Percentiles rank a stretch among this genome's conserved stretches.
These are phyloP conservation scores for Intellagama lesueurii DNA, from an alignment of 2,797 vertebrate genomes.

Conservation along the genomic window DNA sequence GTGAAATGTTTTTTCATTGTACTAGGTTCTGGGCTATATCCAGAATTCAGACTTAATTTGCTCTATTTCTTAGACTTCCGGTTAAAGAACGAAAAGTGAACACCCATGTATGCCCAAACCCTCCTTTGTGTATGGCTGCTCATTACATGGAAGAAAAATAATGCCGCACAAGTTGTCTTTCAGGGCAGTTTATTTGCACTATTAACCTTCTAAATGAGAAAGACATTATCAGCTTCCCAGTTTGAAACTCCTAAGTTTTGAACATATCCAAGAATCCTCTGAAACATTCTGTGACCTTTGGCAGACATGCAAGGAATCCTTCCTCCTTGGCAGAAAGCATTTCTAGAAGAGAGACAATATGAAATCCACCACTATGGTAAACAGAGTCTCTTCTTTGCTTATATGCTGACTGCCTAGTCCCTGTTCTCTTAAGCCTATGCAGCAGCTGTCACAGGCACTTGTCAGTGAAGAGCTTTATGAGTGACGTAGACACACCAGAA, in stretches of 20 bases:
- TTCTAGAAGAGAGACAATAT: neutral
- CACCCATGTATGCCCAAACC: neutral
- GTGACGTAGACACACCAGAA: neutral
- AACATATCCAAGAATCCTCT: neutral
- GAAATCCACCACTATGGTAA: neutral
- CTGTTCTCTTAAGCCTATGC: neutral
- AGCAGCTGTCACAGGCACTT: neutral
- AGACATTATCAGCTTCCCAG: neutral
- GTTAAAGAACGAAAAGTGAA: neutral
- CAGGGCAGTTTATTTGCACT: neutral
- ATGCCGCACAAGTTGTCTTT: neutral
- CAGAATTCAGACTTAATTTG: neutral
- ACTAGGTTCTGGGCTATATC: neutral
- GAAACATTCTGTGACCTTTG: neutral
- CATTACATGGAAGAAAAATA: neutral
- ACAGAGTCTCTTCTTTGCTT: neutral
- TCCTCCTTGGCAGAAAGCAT: neutral
- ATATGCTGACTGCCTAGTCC: neutral
- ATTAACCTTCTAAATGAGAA: neutral
- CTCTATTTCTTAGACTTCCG: neutral
- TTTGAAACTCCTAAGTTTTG: neutral
- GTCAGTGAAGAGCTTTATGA: slow-evolving; percentile 19
- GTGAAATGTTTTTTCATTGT: neutral
- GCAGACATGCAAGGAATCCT: neutral
- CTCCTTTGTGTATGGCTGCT: neutral